Percentiles rank a stretch among this genome's conserved stretches.
Evolutionary conservation across 2,888 invertebrate species (phyloP).

Genomic region (Urechis unicinctus): DNA sequence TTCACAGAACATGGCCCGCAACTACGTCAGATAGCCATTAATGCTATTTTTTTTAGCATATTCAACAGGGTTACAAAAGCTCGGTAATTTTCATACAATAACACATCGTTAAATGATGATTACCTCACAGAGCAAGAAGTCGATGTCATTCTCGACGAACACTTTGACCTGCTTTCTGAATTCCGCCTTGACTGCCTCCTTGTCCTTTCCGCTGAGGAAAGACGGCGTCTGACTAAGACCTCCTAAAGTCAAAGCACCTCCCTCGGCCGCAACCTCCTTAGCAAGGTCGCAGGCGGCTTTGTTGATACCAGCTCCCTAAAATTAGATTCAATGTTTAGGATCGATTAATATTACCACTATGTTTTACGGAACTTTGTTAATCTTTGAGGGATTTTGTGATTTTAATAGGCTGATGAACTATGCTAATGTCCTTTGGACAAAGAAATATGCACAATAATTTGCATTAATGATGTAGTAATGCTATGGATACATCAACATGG

Average conservation of each 20-base stretch:
- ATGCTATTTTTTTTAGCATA: background rate
- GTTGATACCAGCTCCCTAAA: conserved; percentile 43
- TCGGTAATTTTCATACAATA: too few species aligned
- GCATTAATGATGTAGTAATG: too few species aligned
- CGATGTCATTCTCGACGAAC: conserved; percentile 44
- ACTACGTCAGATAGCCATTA: background rate
- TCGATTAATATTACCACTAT: too few species aligned
- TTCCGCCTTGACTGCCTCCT: conserved; percentile 37
- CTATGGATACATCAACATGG: background rate
- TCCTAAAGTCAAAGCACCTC: conserved; percentile 44
- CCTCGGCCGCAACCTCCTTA: conserved; percentile 44
- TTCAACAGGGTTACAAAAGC: background rate
- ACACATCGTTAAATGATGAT: background rate
- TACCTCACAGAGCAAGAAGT: conserved; percentile 50
- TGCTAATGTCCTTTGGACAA: background rate
- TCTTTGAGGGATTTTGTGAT: background rate
- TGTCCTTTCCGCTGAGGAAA: conserved; percentile 42
- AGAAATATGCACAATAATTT: background rate
- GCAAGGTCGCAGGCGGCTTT: conserved; percentile 46
- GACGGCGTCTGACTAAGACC: conserved; percentile 48
- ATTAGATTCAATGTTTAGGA: too few species aligned
- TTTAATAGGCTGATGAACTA: background rate
- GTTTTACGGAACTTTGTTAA: too few species aligned
- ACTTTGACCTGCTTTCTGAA: conserved; percentile 46
- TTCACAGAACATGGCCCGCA: too few species aligned